Evolutionary conservation across 2,888 invertebrate species (phyloP).

Genomic region (Malthinus seriepunctatus): DNA sequence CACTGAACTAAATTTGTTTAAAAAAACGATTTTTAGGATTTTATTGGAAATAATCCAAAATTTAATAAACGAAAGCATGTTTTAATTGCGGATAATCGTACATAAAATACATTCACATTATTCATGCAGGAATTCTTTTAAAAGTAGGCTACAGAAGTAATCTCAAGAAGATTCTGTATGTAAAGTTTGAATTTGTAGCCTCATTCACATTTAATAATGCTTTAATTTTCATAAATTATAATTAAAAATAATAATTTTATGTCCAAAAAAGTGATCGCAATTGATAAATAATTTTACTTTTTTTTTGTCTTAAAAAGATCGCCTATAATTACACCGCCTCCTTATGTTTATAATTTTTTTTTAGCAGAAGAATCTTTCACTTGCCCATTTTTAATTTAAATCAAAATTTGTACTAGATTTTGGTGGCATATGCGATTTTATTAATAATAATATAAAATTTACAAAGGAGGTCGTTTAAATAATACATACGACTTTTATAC

Average conservation of each 20-base stretch:
- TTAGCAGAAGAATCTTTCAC: neutral
- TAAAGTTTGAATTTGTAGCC: conserved; percentile 3
- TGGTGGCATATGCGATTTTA: conserved; percentile 8
- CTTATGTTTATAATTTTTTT: conserved; percentile 1
- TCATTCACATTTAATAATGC: neutral
- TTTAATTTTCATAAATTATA: conserved; percentile 5
- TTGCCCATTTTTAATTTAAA: conserved; percentile 5
- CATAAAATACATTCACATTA: neutral
- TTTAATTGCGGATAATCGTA: neutral
- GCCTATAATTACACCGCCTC: neutral
- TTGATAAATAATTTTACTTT: too few species aligned
- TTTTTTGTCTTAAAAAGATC: neutral
- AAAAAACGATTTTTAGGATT: neutral
- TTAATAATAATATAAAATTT: neutral
- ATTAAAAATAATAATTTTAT: too few species aligned
- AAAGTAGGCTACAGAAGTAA: neutral
- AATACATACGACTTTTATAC: neutral
- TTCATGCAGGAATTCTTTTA: conserved; percentile 6
- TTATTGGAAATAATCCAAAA: neutral
- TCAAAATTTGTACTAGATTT: neutral
- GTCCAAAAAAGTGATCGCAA: too few species aligned
- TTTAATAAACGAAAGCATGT: neutral
- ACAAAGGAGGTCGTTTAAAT: conserved; percentile 9
- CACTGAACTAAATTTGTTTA: too few species aligned
- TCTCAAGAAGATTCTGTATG: neutral